Conservation (phyloP, 2,888 invertebrate genomes). For the Rotaria socialis region DNA sequence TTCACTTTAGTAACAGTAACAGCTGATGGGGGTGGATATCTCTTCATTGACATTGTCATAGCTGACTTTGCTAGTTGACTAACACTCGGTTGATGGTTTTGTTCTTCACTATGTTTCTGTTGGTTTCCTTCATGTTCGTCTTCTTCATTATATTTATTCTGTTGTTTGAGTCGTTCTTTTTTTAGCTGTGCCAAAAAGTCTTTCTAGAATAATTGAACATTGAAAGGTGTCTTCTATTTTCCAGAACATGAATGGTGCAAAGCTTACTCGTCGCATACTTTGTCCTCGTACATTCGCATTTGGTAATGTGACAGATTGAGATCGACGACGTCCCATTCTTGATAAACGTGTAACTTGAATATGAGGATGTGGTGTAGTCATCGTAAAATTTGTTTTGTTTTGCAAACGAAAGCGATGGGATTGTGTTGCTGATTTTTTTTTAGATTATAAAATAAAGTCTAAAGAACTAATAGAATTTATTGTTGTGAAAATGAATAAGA, state of each 20-base stretch:
- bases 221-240: not conserved
- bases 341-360: not conserved
- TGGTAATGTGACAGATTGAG: not conserved
- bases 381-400: not conserved
- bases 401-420: too few species aligned
- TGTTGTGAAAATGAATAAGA: not conserved
- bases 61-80: too few species aligned
- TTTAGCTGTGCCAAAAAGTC: not conserved
- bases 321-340: not conserved
- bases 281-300: not conserved
- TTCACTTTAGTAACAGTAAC: not conserved
- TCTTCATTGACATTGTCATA: not conserved
- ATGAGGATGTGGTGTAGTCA: not conserved
- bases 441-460: not conserved
- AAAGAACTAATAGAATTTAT: not conserved
- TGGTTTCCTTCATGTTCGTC: not conserved
- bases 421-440: too few species aligned
- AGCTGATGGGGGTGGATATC: not conserved
- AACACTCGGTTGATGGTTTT: not conserved
- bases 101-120: not conserved
- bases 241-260: not conserved
- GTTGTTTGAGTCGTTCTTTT: not conserved
- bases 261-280: not conserved
- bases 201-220: not conserved
- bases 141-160: not conserved